Evolutionary conservation across 2,888 invertebrate genomes (phyloP), one percentile per base, ranked within the genome.

Genomic region (Bibio marci): DNA sequence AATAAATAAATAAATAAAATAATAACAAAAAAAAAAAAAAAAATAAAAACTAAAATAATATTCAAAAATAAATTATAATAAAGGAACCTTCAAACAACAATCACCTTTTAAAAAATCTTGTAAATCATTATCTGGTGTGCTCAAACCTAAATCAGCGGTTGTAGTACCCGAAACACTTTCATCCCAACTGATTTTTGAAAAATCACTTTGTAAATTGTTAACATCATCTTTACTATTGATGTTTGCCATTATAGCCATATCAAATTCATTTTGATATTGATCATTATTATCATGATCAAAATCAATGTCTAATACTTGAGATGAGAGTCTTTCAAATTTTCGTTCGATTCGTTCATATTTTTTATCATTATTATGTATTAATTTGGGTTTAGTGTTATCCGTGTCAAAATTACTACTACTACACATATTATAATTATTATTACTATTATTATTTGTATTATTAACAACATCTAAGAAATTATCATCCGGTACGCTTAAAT

Each of bases 181-280:
- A 39, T 60, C 61, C 59, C 62, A 61, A 56, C 60, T 62, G 41
- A 62, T 55, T 52, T 62, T 62, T 13, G 62, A 61, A 46, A 57
- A 62, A 32, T 62, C 61, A 41, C 52, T 56, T 50, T 62, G 62
- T 36, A 62, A 49, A 44, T 52, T 53, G 48, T 56, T 59, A 38
- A 62, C 52, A 49, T 62, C 61, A 44, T 62, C 62, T n/a, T n/a
- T n/a, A 41, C 57, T 58, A 40, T 52, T 52, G 18, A 62, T 52
- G 19, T 35, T 27, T 35, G 18, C 17, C 18, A 37, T 28, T n/a
- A n/a, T n/a, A 14, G 37, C 31, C 7, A 48, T 46, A 46, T 55
- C 57, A 43, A 57, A 58, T 37, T 58, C 47, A 43, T 52, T 53
- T 44, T 61, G 57, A 41, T 58, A 58, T 34, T 46, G 43, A 22